Base-by-base conservation (phyloP, 2,797 vertebrate species). In the Micromesistius poutassou region DNA sequence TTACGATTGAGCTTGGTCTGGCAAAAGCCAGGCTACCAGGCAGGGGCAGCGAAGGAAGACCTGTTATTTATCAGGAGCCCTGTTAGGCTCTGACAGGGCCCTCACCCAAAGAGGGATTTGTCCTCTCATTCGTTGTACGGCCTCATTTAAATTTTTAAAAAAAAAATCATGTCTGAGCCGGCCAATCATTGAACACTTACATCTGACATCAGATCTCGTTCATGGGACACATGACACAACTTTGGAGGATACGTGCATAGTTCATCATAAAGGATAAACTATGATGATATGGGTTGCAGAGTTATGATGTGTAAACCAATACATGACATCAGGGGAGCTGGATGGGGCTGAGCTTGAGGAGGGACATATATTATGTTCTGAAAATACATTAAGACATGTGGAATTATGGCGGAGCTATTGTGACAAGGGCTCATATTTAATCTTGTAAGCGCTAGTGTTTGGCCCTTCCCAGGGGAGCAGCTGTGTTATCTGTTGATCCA, bases 11-110 rank as follows among this genome's bases (percentile, higher is more conserved):
- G n/a, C n/a, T n/a, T n/a, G n/a, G n/a, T n/a, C n/a, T n/a, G n/a
- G n/a, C n/a, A n/a, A n/a, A n/a, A n/a, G n/a, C n/a, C n/a, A n/a
- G 42, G 22, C 0, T 19, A 22, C 46, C 16, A 19, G 46, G 46
- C 46, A 10, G 71, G 66, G 19, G 14, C 35, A 13, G 73, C 13
- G 55, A 68, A 74, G 70, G 73, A 71, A 33, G 71, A 19, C 42
- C 28, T 28, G 22, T 68, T 71, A 80, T 77, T 66, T n/a, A 71
- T 80, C 25, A 25, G 22, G 62, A n/a, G 38, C 22, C 55, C 30
- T 77, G 36, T 0, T 13, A 72, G 82, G 77, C 82, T 82, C 75
- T 83, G 78, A 78, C 78, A 78, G 68, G 76, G 70, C 66, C 66
- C 8, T 25, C 25, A 2, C 66, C n/a, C 30, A 30, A 71, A 19